Conservation (phyloP, 2,797 vertebrate genomes). For the Myripristis murdjan region DNA sequence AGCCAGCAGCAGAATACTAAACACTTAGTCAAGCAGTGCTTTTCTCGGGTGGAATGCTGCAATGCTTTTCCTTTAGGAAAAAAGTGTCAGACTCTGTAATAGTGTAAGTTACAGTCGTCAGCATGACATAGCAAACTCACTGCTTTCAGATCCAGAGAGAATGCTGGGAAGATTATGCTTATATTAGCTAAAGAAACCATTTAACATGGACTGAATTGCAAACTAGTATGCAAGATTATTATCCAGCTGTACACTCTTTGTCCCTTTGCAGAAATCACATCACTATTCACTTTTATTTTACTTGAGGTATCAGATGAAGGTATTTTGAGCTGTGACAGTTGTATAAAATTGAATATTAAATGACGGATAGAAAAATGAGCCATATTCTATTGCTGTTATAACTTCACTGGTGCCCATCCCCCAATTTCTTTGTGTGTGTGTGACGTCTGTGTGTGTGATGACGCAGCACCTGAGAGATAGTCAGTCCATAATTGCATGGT, state of each 20-base stretch:
- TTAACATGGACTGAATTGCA: constrained; percentile 3
- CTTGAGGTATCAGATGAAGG: background rate
- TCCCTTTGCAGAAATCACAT: constrained; percentile 21
- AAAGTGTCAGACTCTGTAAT: background rate
- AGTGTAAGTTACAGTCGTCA: background rate
- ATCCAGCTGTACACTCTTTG: constrained; percentile 25
- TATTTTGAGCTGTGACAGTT: background rate
- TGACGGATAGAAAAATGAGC: background rate
- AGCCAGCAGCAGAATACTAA: constrained; percentile 75
- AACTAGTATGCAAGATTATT: constrained; percentile 13
- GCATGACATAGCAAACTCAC: constrained; percentile 7
- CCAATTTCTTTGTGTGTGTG: constrained; percentile 44
- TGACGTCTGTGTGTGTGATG: constrained; percentile 75
- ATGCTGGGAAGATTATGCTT: constrained; percentile 41
- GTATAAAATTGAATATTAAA: background rate
- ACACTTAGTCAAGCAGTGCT: constrained; percentile 38
- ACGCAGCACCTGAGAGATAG: constrained; percentile 76
- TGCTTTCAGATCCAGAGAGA: constrained; percentile 31
- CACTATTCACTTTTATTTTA: background rate
- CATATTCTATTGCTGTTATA: constrained; percentile 28
- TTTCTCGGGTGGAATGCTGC: constrained; percentile 44
- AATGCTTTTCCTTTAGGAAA: constrained; percentile 17
- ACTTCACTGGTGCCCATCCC: constrained; percentile 28
- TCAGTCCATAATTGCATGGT: constrained; percentile 73
- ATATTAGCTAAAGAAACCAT: constrained; percentile 9